Conservation (phyloP, 2,797 vertebrate species). For the Manis pentadactyla region DNA sequence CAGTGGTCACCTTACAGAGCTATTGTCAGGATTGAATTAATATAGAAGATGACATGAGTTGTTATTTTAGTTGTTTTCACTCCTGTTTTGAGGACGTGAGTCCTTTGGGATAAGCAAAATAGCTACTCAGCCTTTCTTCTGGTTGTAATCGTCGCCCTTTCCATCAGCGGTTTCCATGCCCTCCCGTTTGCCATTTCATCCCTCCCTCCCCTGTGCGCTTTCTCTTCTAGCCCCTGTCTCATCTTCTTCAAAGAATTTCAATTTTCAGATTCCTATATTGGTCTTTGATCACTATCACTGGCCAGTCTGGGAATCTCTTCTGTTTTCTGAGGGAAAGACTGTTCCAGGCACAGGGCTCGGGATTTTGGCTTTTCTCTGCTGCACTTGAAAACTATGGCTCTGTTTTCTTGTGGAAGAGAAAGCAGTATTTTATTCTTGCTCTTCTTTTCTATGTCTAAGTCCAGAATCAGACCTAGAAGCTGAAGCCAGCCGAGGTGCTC, state of each 20-base stretch:
- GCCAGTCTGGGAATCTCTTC: background rate
- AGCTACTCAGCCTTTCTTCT: background rate
- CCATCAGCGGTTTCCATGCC: background rate
- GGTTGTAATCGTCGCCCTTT: background rate
- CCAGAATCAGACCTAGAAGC: background rate
- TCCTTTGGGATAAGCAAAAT: background rate
- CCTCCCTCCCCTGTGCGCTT: background rate
- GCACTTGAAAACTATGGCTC: background rate
- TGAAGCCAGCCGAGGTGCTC: background rate
- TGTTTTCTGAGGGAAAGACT: background rate
- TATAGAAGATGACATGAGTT: background rate
- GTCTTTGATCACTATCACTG: background rate
- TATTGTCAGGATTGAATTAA: background rate
- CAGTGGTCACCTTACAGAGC: background rate
- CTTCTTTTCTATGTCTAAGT: background rate
- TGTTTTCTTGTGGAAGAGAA: conserved; percentile 5
- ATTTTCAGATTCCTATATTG: background rate
- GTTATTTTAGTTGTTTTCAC: background rate
- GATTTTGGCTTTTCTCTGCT: background rate
- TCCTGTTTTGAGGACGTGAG: background rate
- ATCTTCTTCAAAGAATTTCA: background rate
- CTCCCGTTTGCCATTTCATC: background rate
- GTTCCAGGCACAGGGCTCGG: background rate
- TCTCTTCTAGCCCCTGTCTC: background rate
- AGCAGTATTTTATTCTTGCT: background rate